Conservation (phyloP, 2,888 invertebrate genomes). For the Endotricha flammealis region DNA sequence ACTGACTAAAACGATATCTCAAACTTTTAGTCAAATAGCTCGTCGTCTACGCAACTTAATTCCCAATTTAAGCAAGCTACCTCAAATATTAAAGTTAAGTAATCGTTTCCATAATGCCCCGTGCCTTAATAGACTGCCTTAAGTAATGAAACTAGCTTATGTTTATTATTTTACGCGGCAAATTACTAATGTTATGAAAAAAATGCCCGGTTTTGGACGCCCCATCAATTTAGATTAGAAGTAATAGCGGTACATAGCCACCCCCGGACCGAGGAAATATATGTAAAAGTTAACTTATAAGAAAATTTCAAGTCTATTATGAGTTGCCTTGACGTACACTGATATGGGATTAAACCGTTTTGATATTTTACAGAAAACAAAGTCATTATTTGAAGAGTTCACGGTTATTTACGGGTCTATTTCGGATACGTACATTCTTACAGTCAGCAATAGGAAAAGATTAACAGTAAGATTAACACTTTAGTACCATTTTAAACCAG, state of each 20-base stretch:
- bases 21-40: too few relatives aligned
- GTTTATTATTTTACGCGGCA: slow-evolving; percentile 73
- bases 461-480: too few relatives aligned
- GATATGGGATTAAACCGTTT: slow-evolving; percentile 25
- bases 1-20: too few relatives aligned
- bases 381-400: not conserved
- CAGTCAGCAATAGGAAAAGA: too few relatives aligned
- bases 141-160: slow-evolving; percentile 68
- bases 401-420: too few relatives aligned
- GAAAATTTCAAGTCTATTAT: slow-evolving; percentile 74
- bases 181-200: slow-evolving; percentile 73
- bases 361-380: slow-evolving; percentile 37
- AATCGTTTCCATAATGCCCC: slow-evolving; percentile 43
- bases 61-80: slow-evolving; percentile 26
- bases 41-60: slow-evolving; percentile 26
- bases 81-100: slow-evolving; percentile 29
- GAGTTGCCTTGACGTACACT: slow-evolving; percentile 52
- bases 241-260: slow-evolving; percentile 62
- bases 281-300: slow-evolving; percentile 69
- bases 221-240: slow-evolving; percentile 77
- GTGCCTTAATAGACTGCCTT: slow-evolving; percentile 48
- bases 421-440: too few relatives aligned
- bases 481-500: too few relatives aligned
- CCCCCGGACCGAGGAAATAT: slow-evolving; percentile 66
- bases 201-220: slow-evolving; percentile 67